Evolutionary conservation across 2,888 invertebrate species (phyloP).

Genomic region (Leptinotarsa tumamoca): DNA sequence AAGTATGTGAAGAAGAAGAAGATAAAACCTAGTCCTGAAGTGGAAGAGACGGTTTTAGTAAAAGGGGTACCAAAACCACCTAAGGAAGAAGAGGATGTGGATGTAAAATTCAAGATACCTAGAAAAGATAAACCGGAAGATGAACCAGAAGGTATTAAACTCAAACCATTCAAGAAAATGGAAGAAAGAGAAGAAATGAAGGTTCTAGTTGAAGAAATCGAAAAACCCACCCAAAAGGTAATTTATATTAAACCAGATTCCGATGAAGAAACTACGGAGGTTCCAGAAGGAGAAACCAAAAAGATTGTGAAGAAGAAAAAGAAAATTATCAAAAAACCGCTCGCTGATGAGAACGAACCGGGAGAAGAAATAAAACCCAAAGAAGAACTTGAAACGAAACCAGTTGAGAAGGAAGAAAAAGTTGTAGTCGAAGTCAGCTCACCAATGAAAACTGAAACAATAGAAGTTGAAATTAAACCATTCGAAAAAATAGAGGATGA

Average conservation of each 20-base stretch:
- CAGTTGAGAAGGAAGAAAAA: conserved; percentile 55
- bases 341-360: conserved; percentile 58
- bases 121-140: conserved; percentile 56
- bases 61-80: conserved; percentile 58
- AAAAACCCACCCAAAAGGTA: conserved; percentile 55
- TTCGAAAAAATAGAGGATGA: conserved; percentile 53
- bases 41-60: conserved; percentile 57
- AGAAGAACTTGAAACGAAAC: conserved; percentile 59
- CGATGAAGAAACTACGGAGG: conserved; percentile 51
- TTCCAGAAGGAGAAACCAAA: conserved; percentile 52
- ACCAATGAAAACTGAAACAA: conserved; percentile 53
- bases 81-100: conserved; percentile 54
- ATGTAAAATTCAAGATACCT: conserved; percentile 54
- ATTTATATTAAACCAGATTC: conserved; percentile 47
- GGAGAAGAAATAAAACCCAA: conserved; percentile 58
- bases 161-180: conserved; percentile 56
- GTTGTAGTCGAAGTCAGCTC: neutral
- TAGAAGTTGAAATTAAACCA: conserved; percentile 53
- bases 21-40: conserved; percentile 63
- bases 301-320: conserved; percentile 61
- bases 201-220: conserved; percentile 39
- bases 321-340: conserved; percentile 60
- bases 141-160: conserved; percentile 56
- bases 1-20: conserved; percentile 61
- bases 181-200: conserved; percentile 46